Base-by-base conservation (phyloP, 2,797 vertebrate species). In the Poeciliopsis paucimaculata region DNA sequence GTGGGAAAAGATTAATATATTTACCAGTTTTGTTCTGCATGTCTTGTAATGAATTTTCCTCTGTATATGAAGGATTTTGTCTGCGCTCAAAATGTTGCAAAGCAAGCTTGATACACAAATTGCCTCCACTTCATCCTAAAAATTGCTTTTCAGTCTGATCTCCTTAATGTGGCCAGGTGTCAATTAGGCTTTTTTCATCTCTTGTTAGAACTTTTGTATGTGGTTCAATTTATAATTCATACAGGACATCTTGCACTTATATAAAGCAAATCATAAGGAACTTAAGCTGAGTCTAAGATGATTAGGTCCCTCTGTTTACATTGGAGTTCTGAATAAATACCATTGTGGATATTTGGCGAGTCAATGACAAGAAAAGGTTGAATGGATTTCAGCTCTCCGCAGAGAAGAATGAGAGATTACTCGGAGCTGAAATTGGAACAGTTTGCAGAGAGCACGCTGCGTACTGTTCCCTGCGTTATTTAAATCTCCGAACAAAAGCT, bases 391-490 rank as follows among this genome's bases (percentile, higher is more conserved):
- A 82, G 62, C 66, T 72, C 84, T 90, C 81, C 86, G 80, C 71
- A 53, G 34, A 77, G 64, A 92, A 89, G 85, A 93, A 87, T 86
- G 41, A 77, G 72, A 83, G 84, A 90, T 88, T 89, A 82, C 82
- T 85, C 62, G 34, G 70, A 80, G 83, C 84, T 84, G 83, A 85
- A 90, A 90, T 89, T 92, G 85, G 77, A 90, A 79, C 72, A n/a
- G 80, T 87, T 85, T 90, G 83, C 84, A 28, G 77, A 82, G 82
- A 76, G 86, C 85, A 79, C 41, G 28, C 83, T 86, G 73, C 83
- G 90, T 90, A 90, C 90, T 93, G 90, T 93, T 91, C 91, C 89
- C 81, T 84, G 82, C 91, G 87, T 93, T 94, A 94, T 93, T 94
- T 94, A 94, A 94, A 92, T 91, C 86, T 90, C 87, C 12, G 85